A percentile compares a stretch with the other conserved stretches of the same genome.
Evolutionary conservation across 2,797 vertebrate genomes (phyloP).

Genomic region (Austrolebias charrua): DNA sequence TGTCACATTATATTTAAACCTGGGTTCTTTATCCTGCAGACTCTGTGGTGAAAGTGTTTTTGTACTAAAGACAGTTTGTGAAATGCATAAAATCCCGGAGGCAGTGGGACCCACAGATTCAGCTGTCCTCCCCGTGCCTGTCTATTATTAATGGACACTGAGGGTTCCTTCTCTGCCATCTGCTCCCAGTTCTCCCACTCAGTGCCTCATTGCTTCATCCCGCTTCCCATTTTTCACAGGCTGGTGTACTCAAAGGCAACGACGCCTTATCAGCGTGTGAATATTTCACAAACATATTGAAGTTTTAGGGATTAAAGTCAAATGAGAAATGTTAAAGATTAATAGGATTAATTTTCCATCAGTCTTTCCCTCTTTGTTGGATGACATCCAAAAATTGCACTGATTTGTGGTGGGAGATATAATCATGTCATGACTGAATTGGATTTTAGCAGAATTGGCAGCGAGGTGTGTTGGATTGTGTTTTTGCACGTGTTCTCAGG

Average conservation of each 20-base stretch:
- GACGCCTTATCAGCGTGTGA: conserved; percentile 54
- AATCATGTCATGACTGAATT: conserved; percentile 31
- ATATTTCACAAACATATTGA: conserved; percentile 55
- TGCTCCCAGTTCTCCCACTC: conserved; percentile 62
- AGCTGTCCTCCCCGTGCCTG: conserved; percentile 51
- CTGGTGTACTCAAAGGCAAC: conserved; percentile 36
- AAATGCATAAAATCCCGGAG: conserved; percentile 50
- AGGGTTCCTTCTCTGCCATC: conserved; percentile 71
- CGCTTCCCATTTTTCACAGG: conserved; percentile 41
- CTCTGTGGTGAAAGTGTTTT: background rate
- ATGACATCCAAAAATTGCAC: conserved; percentile 39
- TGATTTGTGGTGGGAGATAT: conserved; percentile 37
- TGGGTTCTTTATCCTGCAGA: background rate
- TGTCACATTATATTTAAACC: background rate
- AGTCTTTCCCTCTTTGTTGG: conserved; percentile 33
- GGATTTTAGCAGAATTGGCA: conserved; percentile 36
- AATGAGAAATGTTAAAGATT: conserved; percentile 19
- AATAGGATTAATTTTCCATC: conserved; percentile 39
- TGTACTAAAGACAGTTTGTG: conserved; percentile 33
- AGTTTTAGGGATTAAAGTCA: conserved; percentile 25
- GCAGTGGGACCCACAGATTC: conserved; percentile 40
- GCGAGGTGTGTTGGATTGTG: conserved; percentile 37
- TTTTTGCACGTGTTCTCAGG: conserved; percentile 27
- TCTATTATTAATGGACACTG: conserved; percentile 75
- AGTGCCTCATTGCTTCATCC: conserved; percentile 39